These are phyloP conservation scores for Nyctereutes procyonoides DNA, from an alignment of 2,113 vertebrate species.

Conservation along the genomic window DNA sequence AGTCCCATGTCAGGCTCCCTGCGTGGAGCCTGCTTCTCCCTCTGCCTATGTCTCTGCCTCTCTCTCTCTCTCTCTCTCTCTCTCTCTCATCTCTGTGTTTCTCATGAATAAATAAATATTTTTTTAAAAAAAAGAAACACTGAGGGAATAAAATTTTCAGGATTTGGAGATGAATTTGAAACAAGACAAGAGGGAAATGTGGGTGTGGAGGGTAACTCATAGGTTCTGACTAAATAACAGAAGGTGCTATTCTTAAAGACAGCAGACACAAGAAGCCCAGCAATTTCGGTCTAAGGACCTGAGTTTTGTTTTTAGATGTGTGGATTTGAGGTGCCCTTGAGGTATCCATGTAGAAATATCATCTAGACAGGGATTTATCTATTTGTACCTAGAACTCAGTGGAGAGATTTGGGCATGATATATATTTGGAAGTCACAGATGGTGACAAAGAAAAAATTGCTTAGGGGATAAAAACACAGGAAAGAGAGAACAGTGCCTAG, in stretches of 20 bases:
- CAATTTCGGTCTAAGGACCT: neutral
- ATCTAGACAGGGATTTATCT: neutral
- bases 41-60: too few relatives aligned
- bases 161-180: neutral
- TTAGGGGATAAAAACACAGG: slow-evolving; percentile 2
- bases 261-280: neutral
- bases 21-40: too few relatives aligned
- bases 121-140: neutral
- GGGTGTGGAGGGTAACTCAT: neutral
- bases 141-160: neutral
- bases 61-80: too few relatives aligned
- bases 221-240: neutral
- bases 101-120: too few relatives aligned
- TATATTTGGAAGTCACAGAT: neutral
- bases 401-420: neutral
- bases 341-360: neutral
- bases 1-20: too few relatives aligned
- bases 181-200: neutral
- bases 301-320: neutral
- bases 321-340: neutral
- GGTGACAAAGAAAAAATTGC: neutral
- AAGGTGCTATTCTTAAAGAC: neutral
- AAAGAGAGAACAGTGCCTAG: neutral
- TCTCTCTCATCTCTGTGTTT: too few relatives aligned
- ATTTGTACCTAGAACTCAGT: neutral